Base-by-base conservation (phyloP, 2,113 vertebrate genomes). In the Pachypanchax playfairii region DNA sequence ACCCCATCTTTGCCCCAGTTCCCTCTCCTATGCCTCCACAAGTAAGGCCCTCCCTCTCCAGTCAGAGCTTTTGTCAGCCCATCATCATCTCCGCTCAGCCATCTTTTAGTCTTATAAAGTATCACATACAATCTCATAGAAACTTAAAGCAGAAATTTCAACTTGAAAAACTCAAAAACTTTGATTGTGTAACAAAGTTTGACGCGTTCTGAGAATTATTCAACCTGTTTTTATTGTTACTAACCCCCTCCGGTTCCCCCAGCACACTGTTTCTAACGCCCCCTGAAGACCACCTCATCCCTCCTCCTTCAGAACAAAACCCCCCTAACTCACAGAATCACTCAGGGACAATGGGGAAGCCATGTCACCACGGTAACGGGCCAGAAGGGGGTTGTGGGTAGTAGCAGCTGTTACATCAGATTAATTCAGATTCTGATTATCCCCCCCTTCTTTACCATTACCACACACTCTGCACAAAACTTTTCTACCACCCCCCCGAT, bases 401-500 rank as follows among this genome's bases (percentile, higher is more conserved):
- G 90, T 85, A 92, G 92, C 92, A 93, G 91, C 92, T 93, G 92
- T 92, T 93, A 90, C 91, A 92, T 93, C 90, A 92, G 91, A 93
- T 92, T 92, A 92, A 92, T 92, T 93, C 90, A 92, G 86, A 92
- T 92, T 92, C 91, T 91, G 87, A 90, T 91, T 91, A 91, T 91
- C 88, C 85, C 87, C 85, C 89, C 85, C 85, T 88, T 84, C 87
- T 73, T 80, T 77, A 48, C 84, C 85, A 82, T 86, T 78, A 67
- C 83, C 82, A 79, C 78, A 86, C 85, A 83, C 79, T 67, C 76
- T 53, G 67, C 67, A 84, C 84, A 83, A 87, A 89, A 87, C 85
- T 89, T 82, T 85, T 84, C 73, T 52, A 29, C 62, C 70, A 56
- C 73, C 43, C 21, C 64, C n/a, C 20, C 6, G 6, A 24, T 18